Percentiles rank a stretch among this genome's conserved stretches.
Conservation (phyloP, 1,140 invertebrate genomes). For the Penaeus indicus region DNA sequence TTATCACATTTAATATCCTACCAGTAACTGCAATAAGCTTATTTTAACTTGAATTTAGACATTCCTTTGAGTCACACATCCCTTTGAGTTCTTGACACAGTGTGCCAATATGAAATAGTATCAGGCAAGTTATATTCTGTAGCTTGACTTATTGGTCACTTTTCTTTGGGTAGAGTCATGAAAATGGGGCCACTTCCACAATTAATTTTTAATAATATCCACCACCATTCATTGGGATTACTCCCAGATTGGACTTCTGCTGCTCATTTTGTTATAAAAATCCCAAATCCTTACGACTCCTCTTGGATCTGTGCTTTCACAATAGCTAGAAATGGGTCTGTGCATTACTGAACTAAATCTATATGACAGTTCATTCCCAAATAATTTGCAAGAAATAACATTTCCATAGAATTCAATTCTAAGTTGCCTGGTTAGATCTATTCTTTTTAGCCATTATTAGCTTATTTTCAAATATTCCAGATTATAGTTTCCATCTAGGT, state of each 20-base stretch:
- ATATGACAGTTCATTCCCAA: background rate
- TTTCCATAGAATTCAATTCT: slow-evolving; percentile 16
- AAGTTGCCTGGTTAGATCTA: slow-evolving; percentile 3
- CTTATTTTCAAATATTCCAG: background rate
- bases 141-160: no score
- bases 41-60: no score
- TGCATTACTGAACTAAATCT: slow-evolving; percentile 3
- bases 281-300: background rate
- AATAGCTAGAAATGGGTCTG: background rate
- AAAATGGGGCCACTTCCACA: no score
- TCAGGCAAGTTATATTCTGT: no score
- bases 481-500: slow-evolving; percentile 13
- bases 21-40: no score
- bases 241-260: slow-evolving; percentile 16
- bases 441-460: slow-evolving; percentile 26
- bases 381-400: background rate
- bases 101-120: no score
- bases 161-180: no score
- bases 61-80: no score
- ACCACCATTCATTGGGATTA: background rate
- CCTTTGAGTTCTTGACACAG: no score
- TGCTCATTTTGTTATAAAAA: slow-evolving; percentile 7
- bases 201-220: no score
- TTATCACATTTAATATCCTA: no score
- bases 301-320: slow-evolving; percentile 20